Conservation (phyloP, 1,140 invertebrate genomes). For the Pachypsylla venusta region DNA sequence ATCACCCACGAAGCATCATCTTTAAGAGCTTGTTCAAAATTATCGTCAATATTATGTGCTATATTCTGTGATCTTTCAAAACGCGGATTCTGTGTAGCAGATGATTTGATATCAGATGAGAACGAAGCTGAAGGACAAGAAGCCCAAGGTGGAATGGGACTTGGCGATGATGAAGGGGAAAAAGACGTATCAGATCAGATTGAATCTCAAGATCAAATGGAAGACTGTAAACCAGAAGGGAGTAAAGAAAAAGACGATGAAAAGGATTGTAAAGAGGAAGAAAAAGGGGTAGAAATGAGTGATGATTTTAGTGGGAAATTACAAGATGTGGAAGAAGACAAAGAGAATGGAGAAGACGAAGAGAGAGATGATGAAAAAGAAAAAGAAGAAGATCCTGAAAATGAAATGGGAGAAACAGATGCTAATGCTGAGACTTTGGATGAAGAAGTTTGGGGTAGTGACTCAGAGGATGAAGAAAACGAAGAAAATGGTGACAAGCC, state of each 20-base stretch:
- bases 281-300: slow-evolving; percentile 87
- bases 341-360: slow-evolving; percentile 43
- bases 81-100: slow-evolving; percentile 81
- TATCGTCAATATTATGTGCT: slow-evolving; percentile 63
- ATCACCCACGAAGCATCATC: slow-evolving; percentile 55
- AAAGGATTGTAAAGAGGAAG: slow-evolving; percentile 74
- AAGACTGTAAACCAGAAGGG: slow-evolving; percentile 64
- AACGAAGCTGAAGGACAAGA: slow-evolving; percentile 41
- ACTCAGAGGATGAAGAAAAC: slow-evolving; percentile 50
- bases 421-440: slow-evolving; percentile 61
- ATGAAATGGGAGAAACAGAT: slow-evolving; percentile 89
- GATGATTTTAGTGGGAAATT: slow-evolving; percentile 78
- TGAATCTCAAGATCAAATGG: slow-evolving; percentile 86
- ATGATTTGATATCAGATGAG: slow-evolving; percentile 55
- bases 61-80: slow-evolving; percentile 70
- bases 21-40: slow-evolving; percentile 63
- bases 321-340: slow-evolving; percentile 61
- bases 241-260: slow-evolving; percentile 56
- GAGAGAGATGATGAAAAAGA: slow-evolving; percentile 46
- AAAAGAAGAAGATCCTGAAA: slow-evolving; percentile 59
- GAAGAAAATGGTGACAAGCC: slow-evolving; percentile 37
- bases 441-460: slow-evolving; percentile 60
- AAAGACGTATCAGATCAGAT: slow-evolving; percentile 91
- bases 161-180: slow-evolving; percentile 83
- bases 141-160: slow-evolving; percentile 51